Evolutionary conservation across 2,797 vertebrate genomes (phyloP).

Genomic region (Gymnopithys bicolor): DNA sequence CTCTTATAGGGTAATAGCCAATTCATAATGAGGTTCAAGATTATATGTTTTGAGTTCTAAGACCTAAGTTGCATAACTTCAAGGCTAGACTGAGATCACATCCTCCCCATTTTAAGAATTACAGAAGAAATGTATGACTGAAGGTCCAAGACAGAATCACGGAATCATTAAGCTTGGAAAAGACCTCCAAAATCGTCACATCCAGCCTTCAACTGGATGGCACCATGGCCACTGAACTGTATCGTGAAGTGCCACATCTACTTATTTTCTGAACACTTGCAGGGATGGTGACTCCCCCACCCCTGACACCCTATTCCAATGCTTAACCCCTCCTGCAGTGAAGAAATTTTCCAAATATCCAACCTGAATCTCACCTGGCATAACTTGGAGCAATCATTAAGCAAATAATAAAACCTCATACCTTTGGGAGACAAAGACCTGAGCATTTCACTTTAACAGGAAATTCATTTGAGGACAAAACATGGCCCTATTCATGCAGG

Average conservation of each 20-base stretch:
- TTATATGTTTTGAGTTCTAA: not conserved
- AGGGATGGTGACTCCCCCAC: not conserved
- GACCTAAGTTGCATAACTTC: accelerated
- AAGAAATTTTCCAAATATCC: not conserved
- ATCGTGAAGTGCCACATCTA: too few species aligned
- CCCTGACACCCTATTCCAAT: accelerated
- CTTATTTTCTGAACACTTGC: not conserved
- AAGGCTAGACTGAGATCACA: not conserved
- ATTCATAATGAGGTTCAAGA: accelerated
- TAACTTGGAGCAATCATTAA: not conserved
- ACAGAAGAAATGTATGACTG: accelerated
- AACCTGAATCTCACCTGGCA: not conserved
- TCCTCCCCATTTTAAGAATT: not conserved
- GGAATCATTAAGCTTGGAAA: not conserved
- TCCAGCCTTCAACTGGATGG: not conserved
- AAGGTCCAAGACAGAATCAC: not conserved
- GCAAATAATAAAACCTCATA: not conserved
- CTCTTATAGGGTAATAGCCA: not conserved
- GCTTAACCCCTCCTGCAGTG: too few species aligned
- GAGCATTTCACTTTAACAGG: not conserved
- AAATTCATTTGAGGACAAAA: not conserved
- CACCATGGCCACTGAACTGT: not conserved
- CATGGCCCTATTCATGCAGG: not conserved
- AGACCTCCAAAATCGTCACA: not conserved
- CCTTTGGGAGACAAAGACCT: not conserved